Evolutionary conservation across 2,888 invertebrate species (phyloP).

Genomic region (Acronicta aceris): DNA sequence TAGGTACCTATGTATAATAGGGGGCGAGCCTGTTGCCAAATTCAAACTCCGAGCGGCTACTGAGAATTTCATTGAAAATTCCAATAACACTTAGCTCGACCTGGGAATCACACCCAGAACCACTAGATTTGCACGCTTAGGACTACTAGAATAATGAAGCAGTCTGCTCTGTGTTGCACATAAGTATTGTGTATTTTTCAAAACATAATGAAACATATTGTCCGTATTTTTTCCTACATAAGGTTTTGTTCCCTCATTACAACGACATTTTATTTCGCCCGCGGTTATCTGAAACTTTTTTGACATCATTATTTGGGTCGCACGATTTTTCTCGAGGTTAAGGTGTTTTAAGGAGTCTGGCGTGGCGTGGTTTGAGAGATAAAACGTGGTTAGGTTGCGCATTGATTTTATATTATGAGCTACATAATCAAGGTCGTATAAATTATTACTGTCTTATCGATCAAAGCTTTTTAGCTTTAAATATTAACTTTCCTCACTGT

Average conservation of each 20-base stretch:
- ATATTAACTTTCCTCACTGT: not conserved
- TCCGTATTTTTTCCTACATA: slow-evolving; percentile 37
- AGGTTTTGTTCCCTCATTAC: slow-evolving; percentile 50
- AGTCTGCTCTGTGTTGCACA: not conserved
- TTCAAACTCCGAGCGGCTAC: too few species aligned
- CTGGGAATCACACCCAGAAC: too few species aligned
- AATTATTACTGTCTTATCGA: slow-evolving; percentile 11
- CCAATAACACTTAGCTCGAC: too few species aligned
- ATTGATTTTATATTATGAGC: slow-evolving; percentile 21
- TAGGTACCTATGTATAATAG: too few species aligned
- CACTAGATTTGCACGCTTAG: too few species aligned
- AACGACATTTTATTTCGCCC: slow-evolving; percentile 47
- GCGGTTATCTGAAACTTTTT: slow-evolving; percentile 46
- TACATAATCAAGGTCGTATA: slow-evolving; percentile 33
- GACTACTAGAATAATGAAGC: too few species aligned
- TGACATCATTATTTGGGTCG: slow-evolving; percentile 46
- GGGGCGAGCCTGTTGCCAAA: too few species aligned
- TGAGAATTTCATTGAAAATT: too few species aligned
- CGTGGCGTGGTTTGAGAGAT: slow-evolving; percentile 31
- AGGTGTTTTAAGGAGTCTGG: slow-evolving; percentile 35
- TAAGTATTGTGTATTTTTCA: slow-evolving; percentile 28
- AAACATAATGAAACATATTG: slow-evolving; percentile 37
- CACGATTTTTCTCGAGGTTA: slow-evolving; percentile 43
- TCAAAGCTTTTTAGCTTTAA: not conserved
- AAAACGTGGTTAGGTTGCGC: slow-evolving; percentile 25